Evolutionary conservation across 2,113 vertebrate genomes (phyloP).

Genomic region (Xenotilapia flavipinnis): DNA sequence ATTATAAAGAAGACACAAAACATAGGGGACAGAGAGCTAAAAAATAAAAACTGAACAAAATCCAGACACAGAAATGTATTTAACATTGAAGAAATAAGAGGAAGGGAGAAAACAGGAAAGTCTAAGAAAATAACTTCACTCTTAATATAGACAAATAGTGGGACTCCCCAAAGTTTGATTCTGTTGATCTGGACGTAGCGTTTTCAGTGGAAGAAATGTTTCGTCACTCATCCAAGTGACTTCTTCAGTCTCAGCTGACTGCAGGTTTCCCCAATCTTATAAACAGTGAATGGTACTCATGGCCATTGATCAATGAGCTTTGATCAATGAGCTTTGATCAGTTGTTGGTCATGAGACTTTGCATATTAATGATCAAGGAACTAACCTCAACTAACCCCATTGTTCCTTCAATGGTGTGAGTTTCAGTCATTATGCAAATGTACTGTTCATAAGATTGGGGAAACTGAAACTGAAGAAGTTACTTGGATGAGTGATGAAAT

Average conservation of each 20-base stretch:
- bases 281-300: not conserved
- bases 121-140: not conserved
- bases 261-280: not conserved
- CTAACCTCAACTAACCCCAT: not conserved
- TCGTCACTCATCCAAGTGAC: not conserved
- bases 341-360: not conserved
- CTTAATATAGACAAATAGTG: not conserved
- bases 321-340: not conserved
- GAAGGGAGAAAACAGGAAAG: not conserved
- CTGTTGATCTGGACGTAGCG: not conserved
- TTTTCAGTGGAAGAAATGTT: not conserved
- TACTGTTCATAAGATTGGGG: not conserved
- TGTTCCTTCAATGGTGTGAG: not conserved
- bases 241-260: not conserved
- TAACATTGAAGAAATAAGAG: accelerated
- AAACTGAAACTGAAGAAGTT: not conserved
- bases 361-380: not conserved
- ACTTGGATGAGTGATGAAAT: not conserved
- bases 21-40: not conserved
- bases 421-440: not conserved
- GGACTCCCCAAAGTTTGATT: not conserved
- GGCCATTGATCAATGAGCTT: not conserved
- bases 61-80: not conserved
- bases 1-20: not conserved
- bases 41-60: not conserved